Base-by-base conservation (phyloP, 2,888 invertebrate species). In the Pyrocoelia pectoralis region DNA sequence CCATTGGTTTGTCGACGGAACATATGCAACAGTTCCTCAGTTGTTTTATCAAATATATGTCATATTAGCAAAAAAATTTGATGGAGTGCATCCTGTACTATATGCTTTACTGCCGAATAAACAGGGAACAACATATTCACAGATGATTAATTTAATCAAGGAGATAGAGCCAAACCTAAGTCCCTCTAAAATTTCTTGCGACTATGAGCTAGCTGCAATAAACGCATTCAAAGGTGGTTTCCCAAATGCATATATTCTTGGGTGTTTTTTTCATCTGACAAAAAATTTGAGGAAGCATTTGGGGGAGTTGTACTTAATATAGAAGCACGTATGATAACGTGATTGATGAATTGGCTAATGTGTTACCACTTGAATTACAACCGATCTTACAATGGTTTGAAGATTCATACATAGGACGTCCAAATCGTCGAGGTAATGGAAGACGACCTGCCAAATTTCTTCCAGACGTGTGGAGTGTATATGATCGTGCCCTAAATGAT, bases 221-320 rank as follows among this genome's bases (percentile, higher is more conserved):
- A 18, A 15, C n/a, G 49, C 49, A 19, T 49, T 49, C 19, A 17
- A 49, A 49, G 19, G 12, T 18, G 49, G n/a, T n/a, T 49, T 49
- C 12, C 49, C 49, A 49, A 40, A n/a, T 6, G n/a, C 40, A n/a
- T 2, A 40, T 6, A 40, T 40, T 4, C 40, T 6, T 4, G 40
- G 40, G n/a, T 40, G 40, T 40, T 40, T 40, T 40, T 40, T 40
- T 40, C 40, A 61, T 19, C 40, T 63, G 9, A 43, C 53, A 14
- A 59, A 61, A 64, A 64, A 55, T 41, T n/a, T 61, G 24, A 61
- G 24, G 19, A 61, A 64, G 19, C 60, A 60, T 24, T 38, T 64
- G 29, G 49, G 12, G 2, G 13, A 46, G 15, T 18, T 48, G 38
- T 38, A 63, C 33, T 28, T 63, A 40, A 28, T 63, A 12, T n/a